phyloP scores from a whole-genome alignment of 2,888 invertebrate genomes.

The Spisula subtruncata region DNA sequence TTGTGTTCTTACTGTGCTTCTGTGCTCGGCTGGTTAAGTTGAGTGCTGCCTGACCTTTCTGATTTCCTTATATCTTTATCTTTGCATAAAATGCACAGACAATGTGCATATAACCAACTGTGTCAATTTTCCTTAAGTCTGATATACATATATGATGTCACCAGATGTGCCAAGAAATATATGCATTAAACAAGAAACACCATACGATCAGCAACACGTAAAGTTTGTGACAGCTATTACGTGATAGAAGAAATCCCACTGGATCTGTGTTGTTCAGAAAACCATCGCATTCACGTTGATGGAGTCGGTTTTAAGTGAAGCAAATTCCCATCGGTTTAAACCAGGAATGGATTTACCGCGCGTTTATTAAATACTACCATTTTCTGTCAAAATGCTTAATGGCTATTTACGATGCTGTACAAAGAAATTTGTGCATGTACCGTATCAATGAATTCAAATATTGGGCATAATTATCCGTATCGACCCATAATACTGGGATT shows the following conservation, averaged over 20 bases:
- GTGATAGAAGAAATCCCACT: background rate
- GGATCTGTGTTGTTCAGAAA: background rate
- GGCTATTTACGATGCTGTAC: background rate
- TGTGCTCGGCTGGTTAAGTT: no score
- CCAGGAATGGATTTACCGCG: background rate
- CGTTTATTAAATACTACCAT: background rate
- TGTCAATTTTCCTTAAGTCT: no score
- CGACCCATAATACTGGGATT: no score
- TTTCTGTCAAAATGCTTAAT: background rate
- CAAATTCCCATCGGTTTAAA: background rate
- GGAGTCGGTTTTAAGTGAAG: background rate
- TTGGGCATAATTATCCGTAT: background rate
- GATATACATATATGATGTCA: no score
- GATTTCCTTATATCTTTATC: no score
- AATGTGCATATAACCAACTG: no score
- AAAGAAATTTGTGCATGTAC: no score
- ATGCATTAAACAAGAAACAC: background rate
- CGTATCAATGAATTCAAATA: background rate
- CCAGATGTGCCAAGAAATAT: background rate
- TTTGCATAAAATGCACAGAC: no score
- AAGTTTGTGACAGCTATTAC: background rate
- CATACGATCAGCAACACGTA: background rate
- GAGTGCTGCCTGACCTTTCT: no score
- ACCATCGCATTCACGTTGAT: background rate
- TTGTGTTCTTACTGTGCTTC: no score